Percentiles rank a stretch among this genome's conserved stretches.
Conservation (phyloP, 2,113 vertebrate genomes). For the Tursiops truncatus region DNA sequence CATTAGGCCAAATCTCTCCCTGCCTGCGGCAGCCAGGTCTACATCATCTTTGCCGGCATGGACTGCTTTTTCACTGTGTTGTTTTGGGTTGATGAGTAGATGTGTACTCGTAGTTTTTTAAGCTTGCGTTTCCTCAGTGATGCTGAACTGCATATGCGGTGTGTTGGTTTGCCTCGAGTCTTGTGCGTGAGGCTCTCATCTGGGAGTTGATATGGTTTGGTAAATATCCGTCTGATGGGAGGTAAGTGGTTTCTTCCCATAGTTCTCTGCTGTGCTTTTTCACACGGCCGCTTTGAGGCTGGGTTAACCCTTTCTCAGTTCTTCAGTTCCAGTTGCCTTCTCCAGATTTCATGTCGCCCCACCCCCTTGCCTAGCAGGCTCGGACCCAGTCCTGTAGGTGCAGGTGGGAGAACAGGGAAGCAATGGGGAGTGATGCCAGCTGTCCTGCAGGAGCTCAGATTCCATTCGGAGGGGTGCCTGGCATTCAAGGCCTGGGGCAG, state of each 20-base stretch:
- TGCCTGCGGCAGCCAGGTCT: neutral
- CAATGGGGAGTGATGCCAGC: neutral
- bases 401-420: neutral
- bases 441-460: neutral
- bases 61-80: neutral
- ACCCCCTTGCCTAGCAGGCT: neutral
- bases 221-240: neutral
- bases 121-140: neutral
- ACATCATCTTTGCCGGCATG: neutral
- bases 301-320: neutral
- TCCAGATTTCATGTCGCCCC: neutral
- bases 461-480: neutral
- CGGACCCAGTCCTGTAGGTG: neutral
- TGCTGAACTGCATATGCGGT: fast-evolving
- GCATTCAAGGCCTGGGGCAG: neutral
- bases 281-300: neutral
- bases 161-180: neutral
- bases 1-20: neutral
- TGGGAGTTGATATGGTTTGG: neutral
- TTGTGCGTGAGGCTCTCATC: neutral
- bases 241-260: neutral
- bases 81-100: neutral
- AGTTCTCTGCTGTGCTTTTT: neutral
- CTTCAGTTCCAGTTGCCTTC: neutral
- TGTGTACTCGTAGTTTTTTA: neutral